Conservation (phyloP, 2,113 vertebrate species). For the Gracilinanus agilis region DNA sequence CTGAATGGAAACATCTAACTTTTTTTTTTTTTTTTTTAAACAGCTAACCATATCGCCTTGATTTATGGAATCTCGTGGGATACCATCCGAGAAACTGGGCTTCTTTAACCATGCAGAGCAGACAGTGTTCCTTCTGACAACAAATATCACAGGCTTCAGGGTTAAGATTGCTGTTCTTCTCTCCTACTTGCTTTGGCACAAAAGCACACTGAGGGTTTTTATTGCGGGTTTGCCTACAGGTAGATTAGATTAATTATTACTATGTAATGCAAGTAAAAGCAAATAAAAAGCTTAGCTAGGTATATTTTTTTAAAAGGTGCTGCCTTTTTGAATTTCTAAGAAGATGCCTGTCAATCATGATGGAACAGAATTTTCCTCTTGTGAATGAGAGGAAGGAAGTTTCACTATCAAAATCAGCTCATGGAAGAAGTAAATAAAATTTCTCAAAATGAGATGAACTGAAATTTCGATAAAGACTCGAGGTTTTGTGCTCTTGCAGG, state of each 20-base stretch:
- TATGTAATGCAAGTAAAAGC: constrained; percentile 90
- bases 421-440: constrained; percentile 83
- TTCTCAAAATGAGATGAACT: constrained; percentile 88
- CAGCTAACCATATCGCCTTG: constrained; percentile 92
- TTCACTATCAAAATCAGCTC: constrained; percentile 83
- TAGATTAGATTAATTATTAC: constrained; percentile 91
- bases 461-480: constrained; percentile 83
- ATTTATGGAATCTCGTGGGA: constrained; percentile 87
- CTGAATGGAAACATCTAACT: background rate
- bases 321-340: constrained; percentile 84
- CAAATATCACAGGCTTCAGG: constrained; percentile 88
- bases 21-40: constrained; percentile 82
- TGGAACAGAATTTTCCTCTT: constrained; percentile 83
- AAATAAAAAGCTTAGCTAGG: constrained; percentile 88
- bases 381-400: constrained; percentile 81
- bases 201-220: constrained; percentile 86
- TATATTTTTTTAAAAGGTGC: constrained; percentile 86
- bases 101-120: constrained; percentile 85
- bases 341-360: constrained; percentile 83
- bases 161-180: constrained; percentile 87
- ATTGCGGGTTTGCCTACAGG: constrained; percentile 89
- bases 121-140: constrained; percentile 83
- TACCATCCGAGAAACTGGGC: constrained; percentile 84
- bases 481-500: constrained; percentile 84
- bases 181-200: constrained; percentile 89